Evolutionary conservation across 1,140 invertebrate species (phyloP).

Genomic region (Hyposmocoma kahamanoa): DNA sequence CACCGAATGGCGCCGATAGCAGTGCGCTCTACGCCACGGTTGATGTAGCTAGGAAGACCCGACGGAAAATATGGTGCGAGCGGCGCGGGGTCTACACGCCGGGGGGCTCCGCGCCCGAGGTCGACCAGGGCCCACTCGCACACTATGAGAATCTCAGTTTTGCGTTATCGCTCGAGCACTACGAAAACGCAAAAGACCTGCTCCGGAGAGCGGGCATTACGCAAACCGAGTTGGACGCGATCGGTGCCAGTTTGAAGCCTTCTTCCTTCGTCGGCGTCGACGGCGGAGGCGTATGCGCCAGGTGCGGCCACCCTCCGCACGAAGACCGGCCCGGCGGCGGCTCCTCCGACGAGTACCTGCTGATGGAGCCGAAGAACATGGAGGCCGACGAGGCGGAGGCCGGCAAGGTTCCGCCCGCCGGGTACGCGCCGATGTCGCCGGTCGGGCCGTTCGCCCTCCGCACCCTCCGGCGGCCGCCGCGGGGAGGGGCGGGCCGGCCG

Average conservation of each 20-base stretch:
- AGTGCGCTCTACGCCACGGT: constrained; percentile 81
- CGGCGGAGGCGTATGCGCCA: constrained; percentile 67
- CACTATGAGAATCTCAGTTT: constrained; percentile 83
- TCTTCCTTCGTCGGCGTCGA: constrained; percentile 23
- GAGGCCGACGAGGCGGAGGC: constrained; percentile 33
- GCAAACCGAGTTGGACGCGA: constrained; percentile 51
- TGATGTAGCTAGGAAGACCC: constrained; percentile 79
- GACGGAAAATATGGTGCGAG: constrained; percentile 39
- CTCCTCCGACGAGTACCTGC: constrained; percentile 76
- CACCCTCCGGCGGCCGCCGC: constrained; percentile 39
- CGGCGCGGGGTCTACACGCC: background rate
- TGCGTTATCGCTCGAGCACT: constrained; percentile 79
- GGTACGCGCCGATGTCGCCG: constrained; percentile 82
- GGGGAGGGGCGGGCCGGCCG: constrained; percentile 38
- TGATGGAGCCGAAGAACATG: constrained; percentile 78
- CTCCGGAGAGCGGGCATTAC: constrained; percentile 66
- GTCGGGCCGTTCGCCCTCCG: constrained; percentile 63
- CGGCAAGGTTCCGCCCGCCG: constrained; percentile 45
- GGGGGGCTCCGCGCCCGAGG: constrained; percentile 15
- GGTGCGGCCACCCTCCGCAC: constrained; percentile 78
- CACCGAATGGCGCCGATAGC: constrained; percentile 53
- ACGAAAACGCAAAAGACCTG: constrained; percentile 80
- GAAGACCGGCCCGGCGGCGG: background rate
- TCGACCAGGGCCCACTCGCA: constrained; percentile 43
- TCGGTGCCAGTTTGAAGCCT: constrained; percentile 55